Base-by-base conservation (phyloP, 2,113 vertebrate species). In the Ploceus nigricollis region DNA sequence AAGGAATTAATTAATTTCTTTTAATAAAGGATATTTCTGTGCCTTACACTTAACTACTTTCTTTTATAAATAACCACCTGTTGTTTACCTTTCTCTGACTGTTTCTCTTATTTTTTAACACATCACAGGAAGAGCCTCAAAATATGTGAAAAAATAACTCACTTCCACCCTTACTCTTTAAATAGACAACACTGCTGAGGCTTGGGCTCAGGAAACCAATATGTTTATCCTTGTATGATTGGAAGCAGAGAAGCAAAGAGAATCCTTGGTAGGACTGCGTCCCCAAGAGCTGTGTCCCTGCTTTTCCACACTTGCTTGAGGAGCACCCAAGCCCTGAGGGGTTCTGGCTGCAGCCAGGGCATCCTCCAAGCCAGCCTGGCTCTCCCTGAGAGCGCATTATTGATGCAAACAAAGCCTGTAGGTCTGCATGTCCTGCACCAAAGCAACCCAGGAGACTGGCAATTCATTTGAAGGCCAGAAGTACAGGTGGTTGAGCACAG, bases 321-420 rank as follows among this genome's bases (percentile, higher is more conserved):
- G 18, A 58, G 35, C 1, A 3, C 4, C 22, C 19, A 14, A 31
- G n/a, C 31, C 54, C 42, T 28, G 37, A 28, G 12, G 20, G 13
- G 25, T 4, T 56, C 35, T 48, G 28, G 9, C 47, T 64, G 21
- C 0, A 1, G 31, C 53, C 2, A 0, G 31, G 19, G 16, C 15
- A 13, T 20, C 14, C 33, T 35, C 48, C 33, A 66, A 31, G 37
- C 28, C 37, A 31, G 37, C 28, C 37, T 1, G 1, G 13, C 6
- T 76, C 18, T 48, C 48, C 33, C 37, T 37, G 3, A 31, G 56
- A 53, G 37, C 40, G 45, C 21, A 15, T 80, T 44, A 20, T 15
- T 24, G 87, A 9, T 11, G 23, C 16, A 24, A 27, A 42, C 17
- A 60, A 69, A 89, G 48, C 16, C 57, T 44, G 22, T 5, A 57